Percentiles rank a stretch among this genome's conserved stretches.
Conservation (phyloP, 1,140 invertebrate genomes). For the Triops longicaudatus region DNA sequence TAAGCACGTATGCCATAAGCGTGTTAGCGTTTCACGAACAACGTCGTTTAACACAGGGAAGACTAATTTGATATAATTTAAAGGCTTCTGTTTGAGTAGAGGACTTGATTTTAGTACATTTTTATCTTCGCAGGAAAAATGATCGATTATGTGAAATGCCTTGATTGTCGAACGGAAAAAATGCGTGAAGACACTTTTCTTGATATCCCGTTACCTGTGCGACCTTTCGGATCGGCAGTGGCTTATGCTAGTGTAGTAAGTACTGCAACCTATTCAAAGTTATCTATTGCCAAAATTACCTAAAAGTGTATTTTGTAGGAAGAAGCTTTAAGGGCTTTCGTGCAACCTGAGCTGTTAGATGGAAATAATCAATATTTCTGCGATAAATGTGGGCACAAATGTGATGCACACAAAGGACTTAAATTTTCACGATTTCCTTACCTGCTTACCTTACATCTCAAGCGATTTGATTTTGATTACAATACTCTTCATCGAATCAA, state of each 20-base stretch:
- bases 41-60: too few species aligned
- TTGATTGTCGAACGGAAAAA: slow-evolving; percentile 78
- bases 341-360: slow-evolving; percentile 74
- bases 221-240: slow-evolving; percentile 67
- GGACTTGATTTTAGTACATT: neutral
- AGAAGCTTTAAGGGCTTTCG: slow-evolving; percentile 76
- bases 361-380: slow-evolving; percentile 85
- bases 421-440: slow-evolving; percentile 85
- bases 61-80: too few species aligned
- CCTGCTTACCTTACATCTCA: slow-evolving; percentile 76
- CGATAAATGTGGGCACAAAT: slow-evolving; percentile 78
- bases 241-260: slow-evolving; percentile 72
- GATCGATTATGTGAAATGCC: slow-evolving; percentile 85
- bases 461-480: slow-evolving; percentile 87
- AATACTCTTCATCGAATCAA: slow-evolving; percentile 77
- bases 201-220: slow-evolving; percentile 75
- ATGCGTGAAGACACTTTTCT: slow-evolving; percentile 74
- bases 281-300: slow-evolving; percentile 8
- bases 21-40: too few species aligned
- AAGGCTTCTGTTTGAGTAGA: too few species aligned
- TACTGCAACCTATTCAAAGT: slow-evolving; percentile 26
- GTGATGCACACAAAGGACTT: slow-evolving; percentile 84
- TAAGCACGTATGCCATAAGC: too few species aligned
- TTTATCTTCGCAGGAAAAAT: slow-evolving; percentile 60
- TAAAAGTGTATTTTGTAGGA: slow-evolving; percentile 47